Conservation (phyloP, 1,140 invertebrate genomes). For the Trigoniulus corallinus region DNA sequence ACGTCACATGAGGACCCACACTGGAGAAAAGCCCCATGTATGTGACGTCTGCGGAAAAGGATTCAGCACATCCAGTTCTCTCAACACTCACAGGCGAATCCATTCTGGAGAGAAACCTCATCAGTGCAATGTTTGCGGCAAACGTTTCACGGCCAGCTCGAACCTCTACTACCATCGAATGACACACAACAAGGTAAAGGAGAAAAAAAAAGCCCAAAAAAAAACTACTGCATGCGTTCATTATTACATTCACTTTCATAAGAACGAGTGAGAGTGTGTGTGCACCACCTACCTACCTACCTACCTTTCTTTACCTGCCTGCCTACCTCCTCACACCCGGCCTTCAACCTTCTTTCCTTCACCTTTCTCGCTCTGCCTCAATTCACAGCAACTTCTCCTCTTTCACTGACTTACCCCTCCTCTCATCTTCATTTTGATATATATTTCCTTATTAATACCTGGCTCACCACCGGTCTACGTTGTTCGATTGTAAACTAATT, state of each 20-base stretch:
- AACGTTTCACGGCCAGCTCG: conserved; percentile 28
- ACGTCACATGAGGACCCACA: conserved; percentile 18
- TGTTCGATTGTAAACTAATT: no score
- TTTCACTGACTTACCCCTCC: no score
- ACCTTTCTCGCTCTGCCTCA: no score
- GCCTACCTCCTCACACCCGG: no score
- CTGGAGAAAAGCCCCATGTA: conserved; percentile 36
- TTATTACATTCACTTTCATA: no score
- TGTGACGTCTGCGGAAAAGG: conserved; percentile 40
- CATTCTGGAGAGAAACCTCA: conserved; percentile 27
- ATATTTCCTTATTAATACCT: no score
- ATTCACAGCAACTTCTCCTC: no score
- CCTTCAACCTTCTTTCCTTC: no score
- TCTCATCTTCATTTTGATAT: no score
- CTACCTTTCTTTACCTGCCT: no score
- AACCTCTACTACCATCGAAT: conserved; percentile 31
- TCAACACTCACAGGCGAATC: background rate
- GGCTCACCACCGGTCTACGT: no score
- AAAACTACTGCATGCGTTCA: no score
- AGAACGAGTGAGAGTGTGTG: background rate
- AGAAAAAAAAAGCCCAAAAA: background rate
- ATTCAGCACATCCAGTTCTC: conserved; percentile 23
- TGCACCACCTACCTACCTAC: background rate
- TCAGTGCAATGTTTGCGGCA: conserved; percentile 28
- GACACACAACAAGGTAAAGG: conserved; percentile 28